Base-by-base conservation (phyloP, 2,888 invertebrate genomes). In the Seira ritae region DNA sequence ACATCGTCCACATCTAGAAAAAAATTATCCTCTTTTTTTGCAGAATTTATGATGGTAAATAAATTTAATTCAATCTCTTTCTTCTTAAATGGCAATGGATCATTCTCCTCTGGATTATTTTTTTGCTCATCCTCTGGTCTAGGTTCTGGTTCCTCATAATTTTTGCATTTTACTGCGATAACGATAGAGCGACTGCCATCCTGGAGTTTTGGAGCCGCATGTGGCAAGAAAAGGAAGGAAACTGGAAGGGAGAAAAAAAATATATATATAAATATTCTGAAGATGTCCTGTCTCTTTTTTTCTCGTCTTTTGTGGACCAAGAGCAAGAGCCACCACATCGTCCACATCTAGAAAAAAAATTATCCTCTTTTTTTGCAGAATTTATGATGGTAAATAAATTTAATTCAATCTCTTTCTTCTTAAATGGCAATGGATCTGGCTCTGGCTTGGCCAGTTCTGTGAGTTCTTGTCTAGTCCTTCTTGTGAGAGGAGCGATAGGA, bases 371-470 rank as follows among this genome's bases (percentile, higher is more conserved):
- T 55, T 73, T 73, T 73, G 31, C 72, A 42, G 80, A 80, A 80
- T 80, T 80, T 80, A 80, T 80, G 80, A 80, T 60, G 60, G 80
- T 74, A 80, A 80, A 80, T 80, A 80, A 80, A 80, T 80, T 80
- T 74, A 80, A 80, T 80, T 80, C 80, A 80, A 80, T 80, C 69
- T 80, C 50, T 42, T n/a, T 12, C 65, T 62, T 22, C 24, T 1
- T 60, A 12, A 60, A 19, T 66, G 66, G 60, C 15, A 12, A 23
- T 50, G n/a, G 22, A 4, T 42, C 79, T 80, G 73, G 73, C n/a
- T n/a, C n/a, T n/a, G n/a, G n/a, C n/a, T n/a, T n/a, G n/a, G n/a
- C 55, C 73, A 55, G 24, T 22, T 1, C 4, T 10, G 68, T 70
- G 10, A 46, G 37, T 37, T 37, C n/a, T 62, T n/a, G n/a, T n/a